These are phyloP conservation scores for Tridacna crocea DNA, from an alignment of 2,888 invertebrate genomes.

Conservation along the genomic window DNA sequence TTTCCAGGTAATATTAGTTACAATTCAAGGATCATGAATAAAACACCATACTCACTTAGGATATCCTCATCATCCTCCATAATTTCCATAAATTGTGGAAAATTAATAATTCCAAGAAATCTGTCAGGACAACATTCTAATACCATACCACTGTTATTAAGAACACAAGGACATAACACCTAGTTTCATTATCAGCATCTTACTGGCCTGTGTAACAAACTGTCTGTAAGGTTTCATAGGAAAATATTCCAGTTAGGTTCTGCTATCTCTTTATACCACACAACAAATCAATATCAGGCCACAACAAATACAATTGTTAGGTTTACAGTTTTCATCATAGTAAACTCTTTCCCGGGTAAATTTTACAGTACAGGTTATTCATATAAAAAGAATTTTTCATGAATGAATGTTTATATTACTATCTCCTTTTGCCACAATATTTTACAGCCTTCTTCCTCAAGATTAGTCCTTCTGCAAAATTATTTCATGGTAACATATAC, in stretches of 20 bases:
- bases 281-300: constrained; percentile 25
- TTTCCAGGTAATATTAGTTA: too few relatives aligned
- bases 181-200: background rate
- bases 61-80: constrained; percentile 23
- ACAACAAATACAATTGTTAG: background rate
- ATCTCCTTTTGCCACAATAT: too few relatives aligned
- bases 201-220: background rate
- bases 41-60: constrained; percentile 12
- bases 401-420: too few relatives aligned
- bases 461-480: too few relatives aligned
- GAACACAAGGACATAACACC: constrained; percentile 8
- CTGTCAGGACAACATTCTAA: background rate
- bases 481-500: too few relatives aligned
- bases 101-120: background rate
- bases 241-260: too few relatives aligned
- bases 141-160: background rate
- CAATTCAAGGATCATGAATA: background rate
- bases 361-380: too few relatives aligned
- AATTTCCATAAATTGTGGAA: background rate
- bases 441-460: too few relatives aligned
- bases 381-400: too few relatives aligned
- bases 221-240: background rate
- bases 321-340: background rate
- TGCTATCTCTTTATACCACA: constrained; percentile 17
- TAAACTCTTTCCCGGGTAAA: too few relatives aligned